Base-by-base conservation (phyloP, 1,140 invertebrate genomes). In the Campoletis sonorensis region DNA sequence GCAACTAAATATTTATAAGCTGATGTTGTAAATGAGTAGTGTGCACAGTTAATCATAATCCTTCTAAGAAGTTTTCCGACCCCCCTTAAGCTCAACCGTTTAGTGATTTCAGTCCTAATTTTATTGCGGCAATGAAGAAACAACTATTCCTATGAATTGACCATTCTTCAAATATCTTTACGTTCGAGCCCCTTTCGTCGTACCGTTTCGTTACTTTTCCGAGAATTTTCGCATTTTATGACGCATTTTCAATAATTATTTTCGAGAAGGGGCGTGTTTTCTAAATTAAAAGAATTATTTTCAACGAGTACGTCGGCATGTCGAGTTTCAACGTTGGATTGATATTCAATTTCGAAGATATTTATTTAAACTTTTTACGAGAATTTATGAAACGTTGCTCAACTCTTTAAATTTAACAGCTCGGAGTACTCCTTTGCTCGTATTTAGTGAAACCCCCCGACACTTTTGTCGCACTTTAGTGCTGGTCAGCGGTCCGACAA, bases 121-220 rank as follows among this genome's bases (percentile, higher is more conserved):
- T 86, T 87, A 87, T 86, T 83, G 79, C 83, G 54, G 81, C 85
- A 83, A 87, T 87, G 81, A 85, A 82, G 82, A 84, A 83, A 85
- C 73, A 54, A 21, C 11, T 27, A 26, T 58, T 21, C 27, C 2
- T 23, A 27, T 64, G 27, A 64, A 64, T 64, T 64, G 21, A 26
- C 21, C 11, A 15, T 15, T 26, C 51, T 1, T 8, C 18, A 23
- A 40, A 40, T 72, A 49, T 45, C 72, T 54, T 75, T 49, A 18
- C 26, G 72, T 13, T 75, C 7, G 58, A 75, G 49, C 26, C n/a
- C 15, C 11, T 54, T 26, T 23, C 49, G 23, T 10, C 23, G 1
- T n/a, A 64, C 3, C 11, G 23, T 40, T 61, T n/a, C n/a, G n/a
- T n/a, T n/a, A n/a, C n/a, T n/a, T 23, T 68, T 73, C 30, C 18